Conservation (phyloP, 2,113 vertebrate genomes). For the Oreotrochilus melanogaster region DNA sequence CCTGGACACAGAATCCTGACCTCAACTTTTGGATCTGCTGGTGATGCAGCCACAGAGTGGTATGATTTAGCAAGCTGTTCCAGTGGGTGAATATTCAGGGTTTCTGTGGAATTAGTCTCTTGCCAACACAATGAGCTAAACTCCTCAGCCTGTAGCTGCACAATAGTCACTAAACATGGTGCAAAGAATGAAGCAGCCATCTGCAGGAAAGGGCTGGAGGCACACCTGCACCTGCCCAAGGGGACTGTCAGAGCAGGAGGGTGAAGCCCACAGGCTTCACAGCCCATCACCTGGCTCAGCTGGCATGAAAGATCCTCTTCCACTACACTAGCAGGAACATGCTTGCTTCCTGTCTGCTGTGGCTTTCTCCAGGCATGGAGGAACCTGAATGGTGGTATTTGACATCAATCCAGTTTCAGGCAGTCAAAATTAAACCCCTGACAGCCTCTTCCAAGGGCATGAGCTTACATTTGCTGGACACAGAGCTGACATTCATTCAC, state of each 20-base stretch:
- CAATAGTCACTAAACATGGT: not conserved
- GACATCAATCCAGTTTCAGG: not conserved
- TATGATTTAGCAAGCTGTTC: not conserved
- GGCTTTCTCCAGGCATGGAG: not conserved
- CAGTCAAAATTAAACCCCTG: not conserved
- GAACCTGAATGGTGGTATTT: not conserved
- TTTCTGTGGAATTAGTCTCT: not conserved
- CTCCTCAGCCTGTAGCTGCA: not conserved
- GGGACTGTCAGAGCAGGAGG: not conserved
- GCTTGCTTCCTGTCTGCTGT: not conserved
- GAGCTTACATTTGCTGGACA: constrained; percentile 39
- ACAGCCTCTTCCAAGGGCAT: not conserved
- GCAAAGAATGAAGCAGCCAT: not conserved
- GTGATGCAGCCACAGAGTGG: not conserved
- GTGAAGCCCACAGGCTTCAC: not conserved
- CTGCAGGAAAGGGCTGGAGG: not conserved
- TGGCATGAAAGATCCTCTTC: not conserved
- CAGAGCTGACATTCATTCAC: constrained; percentile 85
- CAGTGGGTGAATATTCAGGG: not conserved
- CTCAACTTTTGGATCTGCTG: not conserved
- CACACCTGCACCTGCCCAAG: not conserved
- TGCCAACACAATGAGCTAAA: not conserved
- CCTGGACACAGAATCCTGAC: not conserved
- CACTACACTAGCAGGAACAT: not conserved
- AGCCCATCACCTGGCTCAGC: not conserved